Conservation (phyloP, 2,113 vertebrate genomes). For the Cyphomyrus discorhynchus region DNA sequence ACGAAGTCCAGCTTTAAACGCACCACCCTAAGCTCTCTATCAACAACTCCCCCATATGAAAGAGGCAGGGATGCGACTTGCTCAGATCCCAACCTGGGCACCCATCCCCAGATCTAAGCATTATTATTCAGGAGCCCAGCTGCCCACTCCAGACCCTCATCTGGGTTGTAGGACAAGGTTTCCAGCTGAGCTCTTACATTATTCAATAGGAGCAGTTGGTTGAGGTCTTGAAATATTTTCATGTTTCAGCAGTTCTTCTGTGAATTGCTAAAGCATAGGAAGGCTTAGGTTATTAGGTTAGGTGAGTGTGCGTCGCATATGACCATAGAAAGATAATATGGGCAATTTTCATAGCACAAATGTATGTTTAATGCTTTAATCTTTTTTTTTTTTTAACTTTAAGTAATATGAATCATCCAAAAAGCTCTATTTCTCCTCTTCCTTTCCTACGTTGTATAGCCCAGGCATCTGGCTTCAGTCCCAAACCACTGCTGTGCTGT, state of each 20-base stretch:
- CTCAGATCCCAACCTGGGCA: slow-evolving; percentile 3
- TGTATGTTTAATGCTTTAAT: neutral
- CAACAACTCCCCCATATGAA: neutral
- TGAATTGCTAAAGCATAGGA: neutral
- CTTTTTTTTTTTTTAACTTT: neutral
- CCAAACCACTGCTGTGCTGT: slow-evolving; percentile 33
- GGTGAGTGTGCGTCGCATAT: neutral
- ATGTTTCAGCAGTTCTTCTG: slow-evolving; percentile 9
- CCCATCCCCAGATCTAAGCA: neutral
- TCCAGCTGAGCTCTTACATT: neutral
- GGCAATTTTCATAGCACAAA: neutral
- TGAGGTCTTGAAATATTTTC: neutral
- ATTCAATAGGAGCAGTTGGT: neutral
- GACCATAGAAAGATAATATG: neutral
- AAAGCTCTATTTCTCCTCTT: slow-evolving; percentile 12
- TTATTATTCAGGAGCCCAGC: neutral
- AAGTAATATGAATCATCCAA: neutral
- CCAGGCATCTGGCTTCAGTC: slow-evolving; percentile 47
- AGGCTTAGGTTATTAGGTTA: neutral
- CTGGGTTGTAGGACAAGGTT: neutral
- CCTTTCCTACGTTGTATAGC: slow-evolving; percentile 30
- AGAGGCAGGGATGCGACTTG: slow-evolving; percentile 2
- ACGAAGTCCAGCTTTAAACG: slow-evolving; percentile 6
- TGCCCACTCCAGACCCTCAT: slow-evolving; percentile 1
- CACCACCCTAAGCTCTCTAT: neutral